Base-by-base conservation (phyloP, 2,888 invertebrate species). In the Biston stratarius region DNA sequence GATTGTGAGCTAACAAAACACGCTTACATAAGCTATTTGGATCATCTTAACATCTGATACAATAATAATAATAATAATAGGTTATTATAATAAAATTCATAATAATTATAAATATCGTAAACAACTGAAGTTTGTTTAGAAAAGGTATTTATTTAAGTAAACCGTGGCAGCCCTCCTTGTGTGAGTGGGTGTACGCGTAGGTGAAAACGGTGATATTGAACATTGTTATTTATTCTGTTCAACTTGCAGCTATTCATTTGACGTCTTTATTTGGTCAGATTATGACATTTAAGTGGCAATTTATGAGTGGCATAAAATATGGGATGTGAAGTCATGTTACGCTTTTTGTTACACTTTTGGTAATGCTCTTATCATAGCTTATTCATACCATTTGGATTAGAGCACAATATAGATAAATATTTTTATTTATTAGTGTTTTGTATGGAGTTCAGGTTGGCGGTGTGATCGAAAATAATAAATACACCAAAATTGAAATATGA, bases 151-250 rank as follows among this genome's bases (percentile, higher is more conserved):
- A 45, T 56, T 24, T 57, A 10, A 11, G 57, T 58, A 58, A 38
- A 11, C 10, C 3, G 34, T 59, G 59, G 42, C n/a, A 59, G 9
- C 59, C 59, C 59, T 59, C 6, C 5, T 1, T 33, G 7, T 12
- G 3, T 42, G 78, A 76, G 86, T 85, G 81, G 87, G 86, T 77
- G 85, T 74, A 61, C 69, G 86, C 81, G 87, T 87, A 80, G 88
- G 87, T 77, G 82, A 79, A 66, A 73, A 71, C 73, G 69, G 64
- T 65, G 75, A 79, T 80, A 68, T 80, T 55, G 53, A 61, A 66
- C 70, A 65, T 55, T 64, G 62, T 61, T 69, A 63, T 73, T 71
- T 75, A 70, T 79, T 74, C 70, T 71, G 70, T 74, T 69, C 73
- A 71, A 70, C 69, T 65, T 42, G 55, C 12, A 72, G 67, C 77